Evolutionary conservation across 2,888 invertebrate species (phyloP).

Genomic region (Synergus gifuensis): DNA sequence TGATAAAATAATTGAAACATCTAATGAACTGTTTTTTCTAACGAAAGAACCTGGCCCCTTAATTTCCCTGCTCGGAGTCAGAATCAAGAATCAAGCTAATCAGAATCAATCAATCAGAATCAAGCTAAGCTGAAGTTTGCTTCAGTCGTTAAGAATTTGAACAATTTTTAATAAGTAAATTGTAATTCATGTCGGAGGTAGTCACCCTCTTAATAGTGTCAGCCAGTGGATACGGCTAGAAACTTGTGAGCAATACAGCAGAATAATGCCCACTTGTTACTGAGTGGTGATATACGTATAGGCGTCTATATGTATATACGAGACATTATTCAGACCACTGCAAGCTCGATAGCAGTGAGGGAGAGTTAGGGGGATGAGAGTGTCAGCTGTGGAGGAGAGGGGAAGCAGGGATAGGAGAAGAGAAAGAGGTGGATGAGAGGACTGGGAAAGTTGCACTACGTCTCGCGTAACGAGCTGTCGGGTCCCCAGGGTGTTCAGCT

Average conservation of each 20-base stretch:
- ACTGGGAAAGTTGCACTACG: constrained; percentile 68
- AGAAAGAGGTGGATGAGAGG: constrained; percentile 54
- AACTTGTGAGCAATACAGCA: constrained; percentile 7
- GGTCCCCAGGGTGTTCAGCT: constrained; percentile 74
- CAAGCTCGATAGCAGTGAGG: constrained; percentile 57
- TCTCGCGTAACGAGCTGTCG: constrained; percentile 76
- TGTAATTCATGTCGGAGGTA: not conserved
- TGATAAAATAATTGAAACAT: no score
- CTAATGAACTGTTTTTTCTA: no score
- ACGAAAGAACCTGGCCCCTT: not conserved
- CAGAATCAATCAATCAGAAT: no score
- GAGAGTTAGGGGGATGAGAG: constrained; percentile 6
- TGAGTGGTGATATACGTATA: constrained; percentile 65
- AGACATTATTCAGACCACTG: constrained; percentile 71
- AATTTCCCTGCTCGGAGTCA: not conserved
- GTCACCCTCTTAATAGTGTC: not conserved
- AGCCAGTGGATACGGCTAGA: not conserved
- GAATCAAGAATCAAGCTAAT: not conserved
- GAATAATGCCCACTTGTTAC: constrained; percentile 75
- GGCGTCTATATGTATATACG: constrained; percentile 47
- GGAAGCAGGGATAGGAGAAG: constrained; percentile 50
- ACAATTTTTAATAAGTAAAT: not conserved
- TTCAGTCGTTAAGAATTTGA: no score
- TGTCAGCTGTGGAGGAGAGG: constrained; percentile 44
- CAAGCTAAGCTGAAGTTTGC: not conserved